Percentiles rank a stretch among this genome's conserved stretches.
These are phyloP conservation scores for Eulemur rubriventer DNA, from an alignment of 2,797 vertebrate genomes.

Conservation along the genomic window DNA sequence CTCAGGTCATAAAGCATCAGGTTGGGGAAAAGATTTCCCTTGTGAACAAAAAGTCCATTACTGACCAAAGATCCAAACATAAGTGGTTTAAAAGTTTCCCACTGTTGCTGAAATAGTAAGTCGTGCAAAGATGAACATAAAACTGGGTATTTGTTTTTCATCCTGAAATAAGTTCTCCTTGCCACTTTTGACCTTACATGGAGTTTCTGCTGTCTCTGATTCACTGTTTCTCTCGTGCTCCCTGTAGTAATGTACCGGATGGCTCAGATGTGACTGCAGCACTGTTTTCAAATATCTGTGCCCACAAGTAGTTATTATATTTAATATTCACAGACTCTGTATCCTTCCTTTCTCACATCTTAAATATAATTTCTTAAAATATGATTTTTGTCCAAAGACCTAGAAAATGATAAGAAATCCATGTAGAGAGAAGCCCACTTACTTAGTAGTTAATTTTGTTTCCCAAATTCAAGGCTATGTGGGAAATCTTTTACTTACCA, in stretches of 20 bases:
- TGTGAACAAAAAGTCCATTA: slow-evolving; percentile 10
- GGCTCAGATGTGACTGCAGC: background rate
- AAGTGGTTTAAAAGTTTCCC: slow-evolving; percentile 65
- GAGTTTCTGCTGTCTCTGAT: background rate
- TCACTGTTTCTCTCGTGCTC: background rate
- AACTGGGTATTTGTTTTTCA: slow-evolving; percentile 52
- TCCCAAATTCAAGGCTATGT: background rate
- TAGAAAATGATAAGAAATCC: background rate
- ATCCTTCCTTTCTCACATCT: background rate
- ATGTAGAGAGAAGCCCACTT: background rate
- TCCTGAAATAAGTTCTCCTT: slow-evolving; percentile 53
- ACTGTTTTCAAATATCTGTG: background rate
- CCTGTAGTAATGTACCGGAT: background rate
- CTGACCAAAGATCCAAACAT: background rate
- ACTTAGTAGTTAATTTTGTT: background rate
- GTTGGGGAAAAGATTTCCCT: slow-evolving; percentile 8
- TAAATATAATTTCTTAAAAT: background rate
- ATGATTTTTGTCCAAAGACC: background rate
- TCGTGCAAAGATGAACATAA: slow-evolving; percentile 34
- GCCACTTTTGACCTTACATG: slow-evolving; percentile 38
- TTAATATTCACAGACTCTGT: background rate
- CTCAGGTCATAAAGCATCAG: background rate
- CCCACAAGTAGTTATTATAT: background rate
- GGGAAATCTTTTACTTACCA: background rate
- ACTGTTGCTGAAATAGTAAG: slow-evolving; percentile 61